Conservation (phyloP, 2,888 invertebrate species). For the Orchestes rusci region DNA sequence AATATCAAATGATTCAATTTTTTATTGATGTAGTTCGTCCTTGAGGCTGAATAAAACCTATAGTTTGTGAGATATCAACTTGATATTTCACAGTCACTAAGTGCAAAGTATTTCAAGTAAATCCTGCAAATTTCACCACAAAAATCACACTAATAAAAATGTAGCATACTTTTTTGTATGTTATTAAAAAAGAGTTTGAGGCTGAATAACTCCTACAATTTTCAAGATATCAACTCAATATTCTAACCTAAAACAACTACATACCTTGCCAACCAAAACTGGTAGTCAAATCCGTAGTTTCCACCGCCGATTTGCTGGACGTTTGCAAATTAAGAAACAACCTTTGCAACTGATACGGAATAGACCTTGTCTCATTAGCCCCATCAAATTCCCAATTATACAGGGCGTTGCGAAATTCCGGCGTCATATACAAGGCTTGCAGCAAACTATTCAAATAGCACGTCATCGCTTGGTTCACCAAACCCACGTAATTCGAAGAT, state of each 20-base stretch:
- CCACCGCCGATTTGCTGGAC: conserved; percentile 68
- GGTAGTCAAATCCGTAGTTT: conserved; percentile 78
- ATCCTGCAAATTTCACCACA: no score
- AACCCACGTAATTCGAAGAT: conserved; percentile 57
- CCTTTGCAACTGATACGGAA: conserved; percentile 80
- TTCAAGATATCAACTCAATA: no score
- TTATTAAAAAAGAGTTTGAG: not conserved
- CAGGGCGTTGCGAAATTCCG: conserved; percentile 82
- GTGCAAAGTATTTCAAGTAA: no score
- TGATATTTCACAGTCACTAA: no score
- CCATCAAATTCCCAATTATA: conserved; percentile 77
- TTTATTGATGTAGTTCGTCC: no score
- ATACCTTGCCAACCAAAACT: conserved; percentile 84
- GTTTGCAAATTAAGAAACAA: conserved; percentile 80
- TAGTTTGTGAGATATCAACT: no score
- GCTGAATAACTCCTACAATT: no score
- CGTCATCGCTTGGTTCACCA: conserved; percentile 88
- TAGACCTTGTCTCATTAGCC: conserved; percentile 63
- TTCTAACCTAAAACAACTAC: no score
- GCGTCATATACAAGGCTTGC: conserved; percentile 86
- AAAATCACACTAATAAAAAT: no score
- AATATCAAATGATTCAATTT: no score
- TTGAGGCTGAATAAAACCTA: no score
- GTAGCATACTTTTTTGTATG: no score
- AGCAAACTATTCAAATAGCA: conserved; percentile 85